These are phyloP conservation scores for Meganola albula DNA, from an alignment of 2,888 invertebrate species.

Conservation along the genomic window DNA sequence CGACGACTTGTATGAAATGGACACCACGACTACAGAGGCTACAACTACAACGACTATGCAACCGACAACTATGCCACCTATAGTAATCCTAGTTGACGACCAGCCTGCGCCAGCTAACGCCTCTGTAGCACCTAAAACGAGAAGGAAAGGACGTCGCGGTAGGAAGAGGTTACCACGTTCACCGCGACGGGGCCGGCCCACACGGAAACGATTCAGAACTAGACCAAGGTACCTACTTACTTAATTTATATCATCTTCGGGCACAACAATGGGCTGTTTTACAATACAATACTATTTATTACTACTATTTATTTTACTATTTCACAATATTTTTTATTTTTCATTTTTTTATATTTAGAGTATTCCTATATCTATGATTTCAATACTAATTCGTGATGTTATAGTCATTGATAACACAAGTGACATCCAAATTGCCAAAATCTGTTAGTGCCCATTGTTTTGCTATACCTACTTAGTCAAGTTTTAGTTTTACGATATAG, in stretches of 20 bases:
- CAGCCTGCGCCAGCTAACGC: constrained; percentile 61
- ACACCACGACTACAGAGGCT: constrained; percentile 51
- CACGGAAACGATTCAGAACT: constrained; percentile 70
- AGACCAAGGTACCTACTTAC: constrained; percentile 42
- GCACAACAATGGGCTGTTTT: no score
- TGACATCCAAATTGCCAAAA: no score
- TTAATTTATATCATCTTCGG: no score
- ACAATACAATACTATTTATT: no score
- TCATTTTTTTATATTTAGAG: not conserved
- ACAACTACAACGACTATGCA: constrained; percentile 44
- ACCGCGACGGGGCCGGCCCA: constrained; percentile 63
- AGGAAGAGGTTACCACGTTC: constrained; percentile 60
- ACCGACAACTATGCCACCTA: constrained; percentile 53
- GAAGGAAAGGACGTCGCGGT: constrained; percentile 56
- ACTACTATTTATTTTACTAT: not conserved
- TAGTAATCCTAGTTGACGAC: constrained; percentile 68
- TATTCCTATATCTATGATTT: no score
- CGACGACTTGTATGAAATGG: constrained; percentile 52
- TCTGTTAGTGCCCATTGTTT: no score
- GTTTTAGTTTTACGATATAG: no score
- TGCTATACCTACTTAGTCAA: no score
- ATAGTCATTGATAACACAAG: no score
- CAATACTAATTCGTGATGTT: no score
- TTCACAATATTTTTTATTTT: not conserved
- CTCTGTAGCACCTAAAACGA: constrained; percentile 43